Base-by-base conservation (phyloP, 1,140 invertebrate species). In the Drosophila burlai region DNA sequence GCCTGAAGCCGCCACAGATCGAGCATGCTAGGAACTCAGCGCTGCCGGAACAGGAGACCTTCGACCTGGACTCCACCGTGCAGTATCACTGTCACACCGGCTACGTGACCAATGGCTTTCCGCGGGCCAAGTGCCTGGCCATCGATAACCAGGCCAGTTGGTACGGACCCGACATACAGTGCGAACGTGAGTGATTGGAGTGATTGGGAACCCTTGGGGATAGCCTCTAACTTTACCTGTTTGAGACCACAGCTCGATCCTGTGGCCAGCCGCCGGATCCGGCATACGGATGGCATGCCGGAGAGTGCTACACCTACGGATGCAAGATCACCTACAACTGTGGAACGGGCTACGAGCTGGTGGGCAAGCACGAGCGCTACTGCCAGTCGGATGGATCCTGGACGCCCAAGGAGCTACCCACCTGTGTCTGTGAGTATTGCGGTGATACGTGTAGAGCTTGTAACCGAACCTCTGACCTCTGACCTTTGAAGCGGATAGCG, bases 91-190 rank as follows among this genome's bases (percentile, higher is more conserved):
- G 98, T 91, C 95, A 97, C 76, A 96, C 96, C 18, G 85, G 85
- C 36, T 90, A 90, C 31, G 85, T 90, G 50, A 90, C 85, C 61
- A 90, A 90, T 52, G 85, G 85, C 1, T 90, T 90, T 58, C 85
- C 85, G 10, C 62, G 85, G n/a, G 85, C 85, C 86, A 90, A 98
- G 93, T 99, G 99, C 93, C 94, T 99, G 46, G 96, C 97, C 67
- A 97, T 98, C 80, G 97, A 98, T 83, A 96, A 96, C 1, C 95
- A 95, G 78, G 97, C 97, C 5, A 96, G 96, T 67, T 98, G 97
- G 97, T 98, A 97, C 86, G 98, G 98, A 16, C 98, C 98, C 1
- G 97, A 99, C 84, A 97, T 99, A 61, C 96, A 96, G 42, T 99
- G 99, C 86, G 97, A 98, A 95, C 97, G 98, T 97, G 94, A 97